Evolutionary conservation across 2,888 invertebrate species (phyloP).

Genomic region (Oxycera nigricornis): DNA sequence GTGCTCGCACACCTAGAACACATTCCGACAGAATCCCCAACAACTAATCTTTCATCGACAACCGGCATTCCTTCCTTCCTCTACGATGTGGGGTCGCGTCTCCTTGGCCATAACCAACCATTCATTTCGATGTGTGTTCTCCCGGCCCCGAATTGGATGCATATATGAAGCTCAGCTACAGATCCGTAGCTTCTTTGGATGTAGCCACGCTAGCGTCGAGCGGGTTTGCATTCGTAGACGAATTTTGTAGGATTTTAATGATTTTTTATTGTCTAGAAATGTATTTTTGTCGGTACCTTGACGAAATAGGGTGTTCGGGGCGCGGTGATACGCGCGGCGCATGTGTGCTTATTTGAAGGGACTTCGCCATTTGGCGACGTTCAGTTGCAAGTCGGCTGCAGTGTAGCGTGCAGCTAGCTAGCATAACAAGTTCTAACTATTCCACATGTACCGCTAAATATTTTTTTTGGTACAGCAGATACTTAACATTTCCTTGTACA

Average conservation of each 20-base stretch:
- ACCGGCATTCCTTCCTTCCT: slow-evolving; percentile 23
- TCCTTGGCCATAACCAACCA: slow-evolving; percentile 4
- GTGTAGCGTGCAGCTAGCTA: slow-evolving; percentile 23
- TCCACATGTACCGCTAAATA: not conserved
- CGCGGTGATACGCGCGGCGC: slow-evolving; percentile 13
- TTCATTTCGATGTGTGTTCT: not conserved
- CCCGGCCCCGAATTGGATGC: not conserved
- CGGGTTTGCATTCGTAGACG: slow-evolving; percentile 16
- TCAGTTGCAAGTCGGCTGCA: slow-evolving; percentile 31
- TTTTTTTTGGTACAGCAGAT: no score
- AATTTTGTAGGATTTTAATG: slow-evolving; percentile 31
- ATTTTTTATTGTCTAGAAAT: slow-evolving; percentile 32
- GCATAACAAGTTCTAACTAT: slow-evolving; percentile 1
- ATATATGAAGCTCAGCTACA: not conserved
- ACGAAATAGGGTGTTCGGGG: not conserved
- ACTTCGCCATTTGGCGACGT: not conserved
- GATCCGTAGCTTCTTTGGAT: not conserved
- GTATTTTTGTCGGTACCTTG: slow-evolving; percentile 30
- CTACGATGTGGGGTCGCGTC: slow-evolving; percentile 21
- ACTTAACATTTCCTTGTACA: slow-evolving; percentile 8
- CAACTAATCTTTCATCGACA: slow-evolving; percentile 27
- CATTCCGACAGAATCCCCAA: slow-evolving; percentile 28
- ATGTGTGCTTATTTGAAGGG: slow-evolving; percentile 38
- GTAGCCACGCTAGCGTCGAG: not conserved
- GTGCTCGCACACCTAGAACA: not conserved